Conservation (phyloP, 2,888 invertebrate species). For the Hypena proboscidalis region DNA sequence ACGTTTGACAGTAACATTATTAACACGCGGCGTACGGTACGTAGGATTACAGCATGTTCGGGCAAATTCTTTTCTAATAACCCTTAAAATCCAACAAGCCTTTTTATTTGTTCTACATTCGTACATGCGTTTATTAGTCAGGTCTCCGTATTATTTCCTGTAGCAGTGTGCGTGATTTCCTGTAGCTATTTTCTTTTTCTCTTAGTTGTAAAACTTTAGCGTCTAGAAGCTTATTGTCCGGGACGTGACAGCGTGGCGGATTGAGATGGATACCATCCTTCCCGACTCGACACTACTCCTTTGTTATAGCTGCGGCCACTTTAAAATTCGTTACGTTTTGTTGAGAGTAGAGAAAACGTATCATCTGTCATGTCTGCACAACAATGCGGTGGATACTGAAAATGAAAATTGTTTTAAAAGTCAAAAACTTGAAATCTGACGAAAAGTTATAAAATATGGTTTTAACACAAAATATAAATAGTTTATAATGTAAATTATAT, state of each 20-base stretch:
- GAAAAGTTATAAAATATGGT: too few relatives aligned
- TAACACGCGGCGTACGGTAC: slow-evolving; percentile 66
- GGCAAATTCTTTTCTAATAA: slow-evolving; percentile 57
- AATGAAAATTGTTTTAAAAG: too few relatives aligned
- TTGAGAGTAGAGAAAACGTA: slow-evolving; percentile 17
- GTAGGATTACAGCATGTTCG: slow-evolving; percentile 48
- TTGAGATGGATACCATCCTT: slow-evolving; percentile 45
- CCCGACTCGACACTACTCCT: slow-evolving; percentile 41
- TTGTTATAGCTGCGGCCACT: slow-evolving; percentile 36
- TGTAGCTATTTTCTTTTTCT: slow-evolving; percentile 37
- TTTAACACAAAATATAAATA: too few relatives aligned
- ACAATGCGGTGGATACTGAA: too few relatives aligned
- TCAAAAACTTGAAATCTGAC: too few relatives aligned
- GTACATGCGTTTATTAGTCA: slow-evolving; percentile 27
- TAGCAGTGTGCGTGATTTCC: slow-evolving; percentile 38
- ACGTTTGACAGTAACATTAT: slow-evolving; percentile 76
- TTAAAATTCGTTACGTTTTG: slow-evolving; percentile 39
- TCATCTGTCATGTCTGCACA: slow-evolving; percentile 17
- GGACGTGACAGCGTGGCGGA: slow-evolving; percentile 38
- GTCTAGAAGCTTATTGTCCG: slow-evolving; percentile 35
- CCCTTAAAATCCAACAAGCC: slow-evolving; percentile 58
- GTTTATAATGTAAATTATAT: too few relatives aligned
- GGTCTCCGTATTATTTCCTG: slow-evolving; percentile 25
- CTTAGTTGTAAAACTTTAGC: slow-evolving; percentile 28
- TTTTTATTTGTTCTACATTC: slow-evolving; percentile 50